Evolutionary conservation across 2,797 vertebrate genomes (phyloP), one percentile per base, ranked within the genome.

Genomic region (Lerista edwardsae): DNA sequence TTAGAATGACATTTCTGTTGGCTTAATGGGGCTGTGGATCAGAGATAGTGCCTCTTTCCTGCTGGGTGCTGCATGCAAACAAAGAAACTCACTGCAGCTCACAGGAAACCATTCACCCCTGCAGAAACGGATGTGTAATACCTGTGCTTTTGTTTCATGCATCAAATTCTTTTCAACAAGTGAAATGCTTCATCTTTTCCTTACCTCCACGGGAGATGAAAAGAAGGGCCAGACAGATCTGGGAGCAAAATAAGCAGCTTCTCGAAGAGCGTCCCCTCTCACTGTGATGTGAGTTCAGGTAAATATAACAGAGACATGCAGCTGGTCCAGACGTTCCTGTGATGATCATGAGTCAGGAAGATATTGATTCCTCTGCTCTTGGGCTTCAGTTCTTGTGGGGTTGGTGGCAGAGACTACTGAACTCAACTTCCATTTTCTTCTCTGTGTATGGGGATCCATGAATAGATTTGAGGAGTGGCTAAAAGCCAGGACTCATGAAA

Each of bases 41-140:
- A 81, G 72, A 36, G 31, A 67, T 57, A 27, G 12, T 69, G 31
- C 21, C 79, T 61, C 65, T 55, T 86, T 86, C 73, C 79, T 81
- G 84, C 41, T 25, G 47, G 36, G n/a, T 76, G 73, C 31, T 34
- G 25, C 64, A 25, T 11, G 65, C 29, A 67, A 81, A 55, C 82
- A 64, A 75, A 51, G 39, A 4, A 27, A n/a, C 59, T 68, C 3
- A 29, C 34, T 47, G 47, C 29, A 9, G 64, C 62, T 15, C 47
- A 87, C 82, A 87, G 82, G 86, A 87, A 87, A 80, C 82, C 65
- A 17, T 75, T 84, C 34, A 80, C 71, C 51, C 27, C 55, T 75
- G 23, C 10, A 39, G 27, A 55, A 71, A 14, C 86, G 82, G 81
- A 87, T 75, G 73, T 75, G 27, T 3, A 31, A 14, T 76, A 87